Percentiles rank a stretch among this genome's conserved stretches.
These are phyloP conservation scores for Nyctibius bracteatus DNA, from an alignment of 2,113 vertebrate genomes.

Conservation along the genomic window DNA sequence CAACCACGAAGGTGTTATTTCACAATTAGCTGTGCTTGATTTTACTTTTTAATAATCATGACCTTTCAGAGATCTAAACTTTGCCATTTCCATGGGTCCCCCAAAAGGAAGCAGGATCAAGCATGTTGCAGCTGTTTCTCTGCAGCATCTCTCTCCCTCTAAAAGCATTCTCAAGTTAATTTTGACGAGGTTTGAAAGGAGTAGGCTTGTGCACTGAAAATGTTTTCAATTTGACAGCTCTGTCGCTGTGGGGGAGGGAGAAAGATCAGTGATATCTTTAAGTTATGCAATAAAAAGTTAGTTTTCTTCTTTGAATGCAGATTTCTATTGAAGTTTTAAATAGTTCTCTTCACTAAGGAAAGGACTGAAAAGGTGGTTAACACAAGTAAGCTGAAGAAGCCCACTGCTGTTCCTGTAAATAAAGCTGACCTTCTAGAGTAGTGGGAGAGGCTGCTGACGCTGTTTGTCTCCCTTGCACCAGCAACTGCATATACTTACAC, in stretches of 20 bases:
- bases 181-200: conserved; percentile 59
- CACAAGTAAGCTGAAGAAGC: neutral
- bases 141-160: conserved; percentile 26
- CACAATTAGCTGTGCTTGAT: neutral
- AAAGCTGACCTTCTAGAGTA: conserved; percentile 8
- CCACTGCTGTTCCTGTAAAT: neutral
- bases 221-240: conserved; percentile 63
- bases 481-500: neutral
- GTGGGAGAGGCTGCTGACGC: neutral
- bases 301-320: conserved; percentile 58
- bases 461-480: neutral
- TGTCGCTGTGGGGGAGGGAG: conserved; percentile 59
- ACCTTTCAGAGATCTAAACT: neutral
- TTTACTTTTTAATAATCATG: neutral
- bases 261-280: conserved; percentile 63
- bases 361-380: neutral
- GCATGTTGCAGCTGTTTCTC: conserved; percentile 32
- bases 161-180: conserved; percentile 54
- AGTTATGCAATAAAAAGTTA: conserved; percentile 66
- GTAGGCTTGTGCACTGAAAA: conserved; percentile 45
- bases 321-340: conserved; percentile 56
- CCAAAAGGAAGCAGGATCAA: neutral
- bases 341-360: conserved; percentile 18
- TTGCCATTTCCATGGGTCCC: neutral
- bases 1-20: neutral